Percentiles rank a stretch among this genome's conserved stretches.
These are phyloP conservation scores for Acheta domesticus DNA, from an alignment of 2,888 invertebrate species.

Conservation along the genomic window DNA sequence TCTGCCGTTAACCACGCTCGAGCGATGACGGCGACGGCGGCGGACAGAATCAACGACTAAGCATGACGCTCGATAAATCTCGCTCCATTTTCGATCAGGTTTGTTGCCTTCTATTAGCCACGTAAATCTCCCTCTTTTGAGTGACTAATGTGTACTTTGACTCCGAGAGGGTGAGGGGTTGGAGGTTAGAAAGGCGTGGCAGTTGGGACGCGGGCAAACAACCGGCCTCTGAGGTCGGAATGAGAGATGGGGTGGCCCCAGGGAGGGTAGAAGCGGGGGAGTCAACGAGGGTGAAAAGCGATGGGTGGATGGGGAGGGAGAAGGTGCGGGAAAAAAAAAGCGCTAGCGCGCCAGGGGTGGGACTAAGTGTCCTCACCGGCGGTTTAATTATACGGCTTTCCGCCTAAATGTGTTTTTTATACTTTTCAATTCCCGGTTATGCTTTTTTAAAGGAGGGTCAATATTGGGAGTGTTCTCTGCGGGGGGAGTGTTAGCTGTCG, in stretches of 20 bases:
- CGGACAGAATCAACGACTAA: too few species aligned
- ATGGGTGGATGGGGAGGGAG: not conserved
- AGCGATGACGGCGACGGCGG: not conserved
- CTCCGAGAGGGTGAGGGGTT: not conserved
- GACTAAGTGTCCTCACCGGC: not conserved
- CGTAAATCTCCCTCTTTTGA: not conserved
- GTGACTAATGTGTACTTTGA: not conserved
- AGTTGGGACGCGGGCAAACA: not conserved
- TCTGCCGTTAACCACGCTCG: not conserved
- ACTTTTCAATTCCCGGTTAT: not conserved
- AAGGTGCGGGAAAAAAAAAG: not conserved
- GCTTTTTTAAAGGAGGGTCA: conserved; percentile 4
- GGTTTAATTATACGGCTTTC: not conserved
- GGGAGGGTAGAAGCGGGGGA: not conserved
- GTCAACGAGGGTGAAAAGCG: not conserved
- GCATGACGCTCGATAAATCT: conserved; percentile 8
- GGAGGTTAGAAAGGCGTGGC: not conserved
- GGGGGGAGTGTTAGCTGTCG: not conserved
- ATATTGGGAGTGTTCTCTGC: not conserved
- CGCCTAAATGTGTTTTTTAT: not conserved
- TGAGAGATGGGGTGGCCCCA: not conserved
- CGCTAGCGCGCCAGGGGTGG: not conserved
- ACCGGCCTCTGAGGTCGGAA: not conserved
- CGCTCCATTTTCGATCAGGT: not conserved
- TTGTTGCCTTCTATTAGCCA: not conserved